phyloP scores from a whole-genome alignment of 2,888 invertebrate species.

The Teinopalpus imperialis region DNA sequence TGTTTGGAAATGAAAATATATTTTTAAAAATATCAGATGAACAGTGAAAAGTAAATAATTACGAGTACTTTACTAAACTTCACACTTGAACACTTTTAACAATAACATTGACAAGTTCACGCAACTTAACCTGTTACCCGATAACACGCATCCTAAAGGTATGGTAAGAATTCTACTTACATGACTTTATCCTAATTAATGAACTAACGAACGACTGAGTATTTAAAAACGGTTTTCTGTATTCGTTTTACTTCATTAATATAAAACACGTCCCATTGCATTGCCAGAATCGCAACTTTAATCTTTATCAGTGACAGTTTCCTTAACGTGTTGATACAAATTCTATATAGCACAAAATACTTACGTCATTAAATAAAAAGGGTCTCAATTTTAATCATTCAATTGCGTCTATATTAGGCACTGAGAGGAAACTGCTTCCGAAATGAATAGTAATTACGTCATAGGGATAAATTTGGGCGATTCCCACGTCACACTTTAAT shows the following conservation, averaged over 20 bases:
- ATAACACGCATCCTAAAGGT: no score
- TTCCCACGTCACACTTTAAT: slow-evolving; percentile 57
- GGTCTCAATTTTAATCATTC: slow-evolving; percentile 7
- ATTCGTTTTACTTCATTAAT: slow-evolving; percentile 10
- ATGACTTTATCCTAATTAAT: slow-evolving; percentile 12
- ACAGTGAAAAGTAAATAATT: no score
- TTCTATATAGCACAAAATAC: not conserved
- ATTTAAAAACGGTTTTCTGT: slow-evolving; percentile 5
- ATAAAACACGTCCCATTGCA: no score
- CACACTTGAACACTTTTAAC: no score
- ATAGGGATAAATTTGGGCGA: slow-evolving; percentile 60
- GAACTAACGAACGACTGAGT: slow-evolving; percentile 14
- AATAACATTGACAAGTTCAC: no score
- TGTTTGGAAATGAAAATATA: no score
- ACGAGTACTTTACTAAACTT: no score
- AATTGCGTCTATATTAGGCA: slow-evolving; percentile 26
- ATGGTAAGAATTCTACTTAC: slow-evolving; percentile 11
- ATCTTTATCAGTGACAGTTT: slow-evolving; percentile 17
- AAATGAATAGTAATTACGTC: slow-evolving; percentile 52
- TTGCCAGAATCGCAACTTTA: no score
- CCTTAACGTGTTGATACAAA: slow-evolving; percentile 2
- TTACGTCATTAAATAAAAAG: slow-evolving; percentile 16
- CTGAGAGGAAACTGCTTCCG: slow-evolving; percentile 27
- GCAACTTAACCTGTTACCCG: no score
- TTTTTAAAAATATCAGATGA: no score